Evolutionary conservation across 1,140 invertebrate species (phyloP).

Genomic region (Onthophagus taurus): DNA sequence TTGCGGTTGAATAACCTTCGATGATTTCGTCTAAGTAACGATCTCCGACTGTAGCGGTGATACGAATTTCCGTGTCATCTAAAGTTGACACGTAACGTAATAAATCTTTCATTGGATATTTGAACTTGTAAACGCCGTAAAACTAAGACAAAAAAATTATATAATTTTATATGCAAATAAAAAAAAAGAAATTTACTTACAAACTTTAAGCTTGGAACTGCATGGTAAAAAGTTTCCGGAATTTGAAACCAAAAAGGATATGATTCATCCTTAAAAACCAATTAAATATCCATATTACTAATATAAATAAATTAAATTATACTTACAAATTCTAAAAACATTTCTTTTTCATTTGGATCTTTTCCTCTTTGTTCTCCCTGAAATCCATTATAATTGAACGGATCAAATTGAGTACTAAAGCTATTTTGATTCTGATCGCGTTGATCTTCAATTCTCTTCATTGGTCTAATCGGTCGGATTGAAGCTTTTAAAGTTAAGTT

Average conservation of each 20-base stretch:
- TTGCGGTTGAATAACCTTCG: slow-evolving; percentile 75
- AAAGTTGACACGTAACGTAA: slow-evolving; percentile 52
- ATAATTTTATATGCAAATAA: neutral
- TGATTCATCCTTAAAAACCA: slow-evolving; percentile 51
- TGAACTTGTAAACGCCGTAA: slow-evolving; percentile 76
- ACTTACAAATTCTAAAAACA: slow-evolving; percentile 10
- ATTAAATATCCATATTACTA: slow-evolving; percentile 16
- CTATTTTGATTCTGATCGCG: slow-evolving; percentile 10
- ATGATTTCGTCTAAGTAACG: slow-evolving; percentile 78
- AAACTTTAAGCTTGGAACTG: slow-evolving; percentile 57
- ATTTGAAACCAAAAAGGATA: slow-evolving; percentile 68
- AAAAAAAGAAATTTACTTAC: slow-evolving; percentile 41
- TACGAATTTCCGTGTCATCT: slow-evolving; percentile 75
- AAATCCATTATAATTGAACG: slow-evolving; percentile 11
- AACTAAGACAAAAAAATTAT: slow-evolving; percentile 49
- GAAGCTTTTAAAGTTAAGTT: slow-evolving; percentile 78
- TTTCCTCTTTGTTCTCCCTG: neutral
- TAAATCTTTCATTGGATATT: slow-evolving; percentile 74
- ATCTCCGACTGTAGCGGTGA: slow-evolving; percentile 83
- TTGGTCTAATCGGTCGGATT: slow-evolving; percentile 55
- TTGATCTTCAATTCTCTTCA: slow-evolving; percentile 18
- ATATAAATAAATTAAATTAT: neutral
- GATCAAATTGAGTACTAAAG: too few species aligned
- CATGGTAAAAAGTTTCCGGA: slow-evolving; percentile 40
- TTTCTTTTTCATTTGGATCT: neutral